Evolutionary conservation across 2,888 invertebrate genomes (phyloP), one percentile per base, ranked within the genome.

Genomic region (Dicycla oo): DNA sequence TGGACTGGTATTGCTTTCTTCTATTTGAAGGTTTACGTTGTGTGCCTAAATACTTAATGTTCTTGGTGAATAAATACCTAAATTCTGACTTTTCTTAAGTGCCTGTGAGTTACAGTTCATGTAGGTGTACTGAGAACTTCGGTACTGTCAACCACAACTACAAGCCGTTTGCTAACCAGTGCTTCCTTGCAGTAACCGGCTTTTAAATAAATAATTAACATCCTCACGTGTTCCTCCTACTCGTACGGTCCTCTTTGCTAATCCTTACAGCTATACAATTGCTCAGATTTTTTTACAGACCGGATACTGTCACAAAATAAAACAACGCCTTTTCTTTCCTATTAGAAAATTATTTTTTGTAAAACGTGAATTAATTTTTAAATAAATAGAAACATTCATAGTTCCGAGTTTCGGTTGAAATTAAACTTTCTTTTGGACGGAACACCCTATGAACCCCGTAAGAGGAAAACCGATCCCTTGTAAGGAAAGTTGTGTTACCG

Each of bases 401-500:
- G 20, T 62, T 74, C 15, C n/a, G 26, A 49, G 0, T 54, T 69
- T 30, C 18, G 18, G 5, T 43, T 45, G 30, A 23, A 61, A 58
- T 26, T 23, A 56, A 68, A 78, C 53, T 51, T 69, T 49, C 13
- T 56, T 45, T 54, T 15, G 6, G 8, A 57, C 13, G 1, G 8
- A 45, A 38, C n/a, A 51, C 23, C 49, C n/a, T 45, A 49, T 34
- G 45, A 74, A 69, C 51, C 47, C 23, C 26, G 11, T 51, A 54
- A 54, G 23, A 73, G 63, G 57, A 73, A 75, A 83, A 66, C 38
- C 49, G n/a, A 18, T 51, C 45, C 18, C 30, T 54, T 53, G 49
- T 40, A 56, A 71, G 18, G 63, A 62, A 82, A 78, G 58, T 72
- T 70, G 18, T 53, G 38, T 69, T 45, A 40, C 18, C 57, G 47